Evolutionary conservation across 1,140 invertebrate species (phyloP), one percentile per base, ranked within the genome.

Genomic region (Euura saliciscinereae): DNA sequence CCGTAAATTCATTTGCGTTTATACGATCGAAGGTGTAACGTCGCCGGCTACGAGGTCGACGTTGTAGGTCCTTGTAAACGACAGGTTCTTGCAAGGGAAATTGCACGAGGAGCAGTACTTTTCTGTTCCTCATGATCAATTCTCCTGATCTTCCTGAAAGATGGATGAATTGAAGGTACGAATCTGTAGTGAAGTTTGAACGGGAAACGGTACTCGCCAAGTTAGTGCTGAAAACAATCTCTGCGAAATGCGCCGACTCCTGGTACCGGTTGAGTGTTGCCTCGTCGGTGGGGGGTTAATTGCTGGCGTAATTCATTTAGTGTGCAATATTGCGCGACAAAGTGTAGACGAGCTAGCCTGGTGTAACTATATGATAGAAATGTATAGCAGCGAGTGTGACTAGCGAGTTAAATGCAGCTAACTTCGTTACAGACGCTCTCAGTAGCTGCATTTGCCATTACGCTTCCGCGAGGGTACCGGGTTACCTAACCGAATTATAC

Each of bases 261-360:
- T n/a, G 5, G 51, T 59, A n/a, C 51, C 10, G 51, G 51, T n/a
- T 59, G 51, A 59, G 51, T 59, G 51, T 59, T 59, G 51, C 51
- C 51, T 4, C 51, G 8, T 59, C 51, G 51, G 51, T 59, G 28
- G 11, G 42, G 10, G 43, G 66, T 28, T 67, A 67, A 67, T 67
- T 67, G 43, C 66, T n/a, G 79, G 72, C 78, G 80, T 85, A 83
- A 85, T 82, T 85, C 82, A 77, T 80, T 85, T 85, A 85, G 79
- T 76, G 76, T 77, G 82, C 83, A 85, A 84, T 85, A 85, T 84
- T 82, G 81, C 79, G 78, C 78, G 79, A 83, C 82, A 82, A 82
- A 83, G 79, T 80, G 79, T 78, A 78, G 78, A 81, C 66, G 43
- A 77, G 75, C 75, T 71, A 75, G 66, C 28, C 28, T 28, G 73